phyloP scores from a whole-genome alignment of 1,140 invertebrate genomes.

The Cryptotermes secundus region DNA sequence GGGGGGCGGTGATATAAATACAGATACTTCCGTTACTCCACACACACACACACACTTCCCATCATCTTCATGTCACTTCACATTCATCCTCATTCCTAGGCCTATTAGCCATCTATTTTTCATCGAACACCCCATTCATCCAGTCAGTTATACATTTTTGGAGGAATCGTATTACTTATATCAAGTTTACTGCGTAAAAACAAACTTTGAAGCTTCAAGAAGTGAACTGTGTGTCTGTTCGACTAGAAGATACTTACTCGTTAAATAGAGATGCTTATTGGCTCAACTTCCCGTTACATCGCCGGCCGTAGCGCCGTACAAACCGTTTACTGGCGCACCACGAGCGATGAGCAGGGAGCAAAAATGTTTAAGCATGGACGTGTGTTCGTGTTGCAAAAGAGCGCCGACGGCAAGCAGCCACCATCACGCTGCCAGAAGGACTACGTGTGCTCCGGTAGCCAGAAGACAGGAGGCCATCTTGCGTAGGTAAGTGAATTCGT shows the following conservation, averaged over 20 bases:
- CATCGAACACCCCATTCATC: background rate
- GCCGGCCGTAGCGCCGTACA: slow-evolving; percentile 67
- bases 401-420: background rate
- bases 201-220: background rate
- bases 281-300: slow-evolving; percentile 65
- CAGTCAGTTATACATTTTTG: background rate
- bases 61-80: background rate
- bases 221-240: background rate
- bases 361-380: slow-evolving; percentile 45
- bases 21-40: background rate
- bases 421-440: background rate
- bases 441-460: background rate
- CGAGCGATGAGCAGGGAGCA: slow-evolving; percentile 56
- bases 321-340: slow-evolving; percentile 67
- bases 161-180: background rate
- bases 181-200: background rate
- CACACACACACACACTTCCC: background rate
- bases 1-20: background rate
- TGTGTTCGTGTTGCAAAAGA: slow-evolving; percentile 4
- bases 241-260: background rate
- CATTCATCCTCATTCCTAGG: background rate
- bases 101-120: background rate
- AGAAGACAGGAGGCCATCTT: background rate
- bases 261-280: slow-evolving; percentile 44
- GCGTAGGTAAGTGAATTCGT: background rate